Conservation (phyloP, 1,140 invertebrate genomes). For the Aphidius gifuensis region DNA sequence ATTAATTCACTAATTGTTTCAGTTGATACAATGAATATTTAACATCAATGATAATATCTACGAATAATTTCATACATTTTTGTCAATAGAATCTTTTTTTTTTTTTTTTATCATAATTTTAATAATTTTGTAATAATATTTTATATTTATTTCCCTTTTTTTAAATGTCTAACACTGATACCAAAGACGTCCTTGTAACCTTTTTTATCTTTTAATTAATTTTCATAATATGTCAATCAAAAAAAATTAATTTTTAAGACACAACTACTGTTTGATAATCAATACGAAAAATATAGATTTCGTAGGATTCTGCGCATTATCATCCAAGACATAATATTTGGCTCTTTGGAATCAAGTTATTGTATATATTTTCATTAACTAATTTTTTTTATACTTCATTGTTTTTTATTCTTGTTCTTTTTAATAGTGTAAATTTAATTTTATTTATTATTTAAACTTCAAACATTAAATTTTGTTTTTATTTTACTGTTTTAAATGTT, state of each 20-base stretch:
- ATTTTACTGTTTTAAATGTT: background rate
- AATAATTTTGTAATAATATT: background rate
- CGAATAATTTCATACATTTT: slow-evolving; percentile 11
- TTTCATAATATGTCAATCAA: no score
- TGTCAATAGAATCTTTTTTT: background rate
- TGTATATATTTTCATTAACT: background rate
- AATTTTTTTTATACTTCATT: no score
- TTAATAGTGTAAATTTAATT: no score
- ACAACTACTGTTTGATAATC: no score
- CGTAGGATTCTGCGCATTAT: background rate
- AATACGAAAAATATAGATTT: background rate
- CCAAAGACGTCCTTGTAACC: background rate
- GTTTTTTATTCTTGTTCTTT: no score
- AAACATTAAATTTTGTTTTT: slow-evolving; percentile 4
- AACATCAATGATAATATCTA: slow-evolving; percentile 26
- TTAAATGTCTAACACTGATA: slow-evolving; percentile 3
- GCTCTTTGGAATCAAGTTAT: slow-evolving; percentile 22
- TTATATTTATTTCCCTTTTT: background rate
- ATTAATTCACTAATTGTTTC: slow-evolving; percentile 17
- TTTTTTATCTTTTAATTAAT: no score
- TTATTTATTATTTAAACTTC: no score
- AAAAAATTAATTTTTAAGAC: no score
- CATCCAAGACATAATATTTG: background rate
- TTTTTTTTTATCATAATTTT: background rate
- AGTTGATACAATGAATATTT: slow-evolving; percentile 23